Conservation (phyloP, 2,888 invertebrate species). For the Xestia xanthographa region DNA sequence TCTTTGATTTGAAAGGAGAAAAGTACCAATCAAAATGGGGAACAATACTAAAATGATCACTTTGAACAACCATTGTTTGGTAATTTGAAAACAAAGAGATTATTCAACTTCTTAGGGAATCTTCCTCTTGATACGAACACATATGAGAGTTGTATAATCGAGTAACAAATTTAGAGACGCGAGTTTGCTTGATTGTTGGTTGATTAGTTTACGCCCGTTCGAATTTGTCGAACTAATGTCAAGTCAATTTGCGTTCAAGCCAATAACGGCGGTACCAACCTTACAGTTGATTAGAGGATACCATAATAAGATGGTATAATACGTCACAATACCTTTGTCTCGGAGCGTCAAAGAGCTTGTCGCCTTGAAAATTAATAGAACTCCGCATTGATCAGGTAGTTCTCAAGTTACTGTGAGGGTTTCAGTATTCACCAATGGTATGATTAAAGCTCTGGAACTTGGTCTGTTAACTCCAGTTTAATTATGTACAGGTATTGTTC, state of each 20-base stretch:
- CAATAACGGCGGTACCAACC: conserved; percentile 45
- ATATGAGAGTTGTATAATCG: conserved; percentile 61
- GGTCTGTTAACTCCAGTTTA: conserved; percentile 18
- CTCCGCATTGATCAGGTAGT: conserved; percentile 44
- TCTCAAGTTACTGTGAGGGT: conserved; percentile 36
- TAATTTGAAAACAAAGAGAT: conserved; percentile 22
- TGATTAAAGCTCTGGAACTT: conserved; percentile 41
- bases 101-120: conserved; percentile 23
- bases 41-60: not conserved
- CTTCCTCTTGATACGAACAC: conserved; percentile 42
- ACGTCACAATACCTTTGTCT: conserved; percentile 49
- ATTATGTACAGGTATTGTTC: conserved; percentile 11
- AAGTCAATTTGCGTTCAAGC: conserved; percentile 63
- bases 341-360: conserved; percentile 39
- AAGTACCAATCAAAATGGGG: not conserved
- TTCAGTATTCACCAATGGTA: conserved; percentile 26
- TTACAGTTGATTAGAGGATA: conserved; percentile 52
- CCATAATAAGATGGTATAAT: conserved; percentile 45
- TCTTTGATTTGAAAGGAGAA: not conserved
- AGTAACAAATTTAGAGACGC: conserved; percentile 65
- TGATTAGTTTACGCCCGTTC: conserved; percentile 70
- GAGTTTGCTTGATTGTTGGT: conserved; percentile 69
- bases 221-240: conserved; percentile 68
- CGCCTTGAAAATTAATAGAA: conserved; percentile 48
- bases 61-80: not conserved